These are phyloP conservation scores for Aspidiotus destructor DNA, from an alignment of 2,888 invertebrate species.

Conservation along the genomic window DNA sequence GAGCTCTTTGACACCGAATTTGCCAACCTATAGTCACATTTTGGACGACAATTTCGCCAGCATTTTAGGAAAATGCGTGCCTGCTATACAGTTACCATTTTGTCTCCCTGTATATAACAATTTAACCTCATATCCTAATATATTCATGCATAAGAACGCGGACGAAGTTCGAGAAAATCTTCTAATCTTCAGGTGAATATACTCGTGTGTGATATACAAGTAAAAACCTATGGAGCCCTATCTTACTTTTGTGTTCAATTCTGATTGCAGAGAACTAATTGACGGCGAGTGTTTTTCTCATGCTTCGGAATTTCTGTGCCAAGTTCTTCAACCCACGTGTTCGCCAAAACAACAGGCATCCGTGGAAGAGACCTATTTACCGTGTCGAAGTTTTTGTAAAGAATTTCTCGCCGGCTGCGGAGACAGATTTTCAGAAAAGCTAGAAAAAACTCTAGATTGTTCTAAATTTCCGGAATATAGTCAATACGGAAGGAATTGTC, in stretches of 20 bases:
- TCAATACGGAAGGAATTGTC: slow-evolving; percentile 58
- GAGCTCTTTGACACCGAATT: slow-evolving; percentile 22
- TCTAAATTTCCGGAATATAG: slow-evolving; percentile 68
- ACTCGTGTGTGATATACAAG: background rate
- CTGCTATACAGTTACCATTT: slow-evolving; percentile 42
- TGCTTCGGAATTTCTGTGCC: slow-evolving; percentile 82
- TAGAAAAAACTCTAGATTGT: slow-evolving; percentile 66
- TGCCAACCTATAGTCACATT: slow-evolving; percentile 45
- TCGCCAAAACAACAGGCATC: slow-evolving; percentile 10
- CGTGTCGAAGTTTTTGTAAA: slow-evolving; percentile 74
- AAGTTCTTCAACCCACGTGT: slow-evolving; percentile 74
- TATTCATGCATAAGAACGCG: slow-evolving; percentile 56
- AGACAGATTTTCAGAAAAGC: slow-evolving; percentile 57
- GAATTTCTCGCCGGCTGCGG: slow-evolving; percentile 78
- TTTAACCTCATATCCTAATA: slow-evolving; percentile 71
- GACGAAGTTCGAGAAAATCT: slow-evolving; percentile 63
- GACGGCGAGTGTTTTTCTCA: slow-evolving; percentile 82
- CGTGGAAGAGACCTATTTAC: slow-evolving; percentile 53
- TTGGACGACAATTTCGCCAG: slow-evolving; percentile 18
- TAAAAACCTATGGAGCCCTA: background rate
- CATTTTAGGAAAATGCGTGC: slow-evolving; percentile 53
- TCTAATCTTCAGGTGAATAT: slow-evolving; percentile 55
- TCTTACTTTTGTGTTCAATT: background rate
- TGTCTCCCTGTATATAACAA: slow-evolving; percentile 52
- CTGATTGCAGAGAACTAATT: slow-evolving; percentile 57